Evolutionary conservation across 2,888 invertebrate genomes (phyloP).

Genomic region (Meghimatium bilineatum): DNA sequence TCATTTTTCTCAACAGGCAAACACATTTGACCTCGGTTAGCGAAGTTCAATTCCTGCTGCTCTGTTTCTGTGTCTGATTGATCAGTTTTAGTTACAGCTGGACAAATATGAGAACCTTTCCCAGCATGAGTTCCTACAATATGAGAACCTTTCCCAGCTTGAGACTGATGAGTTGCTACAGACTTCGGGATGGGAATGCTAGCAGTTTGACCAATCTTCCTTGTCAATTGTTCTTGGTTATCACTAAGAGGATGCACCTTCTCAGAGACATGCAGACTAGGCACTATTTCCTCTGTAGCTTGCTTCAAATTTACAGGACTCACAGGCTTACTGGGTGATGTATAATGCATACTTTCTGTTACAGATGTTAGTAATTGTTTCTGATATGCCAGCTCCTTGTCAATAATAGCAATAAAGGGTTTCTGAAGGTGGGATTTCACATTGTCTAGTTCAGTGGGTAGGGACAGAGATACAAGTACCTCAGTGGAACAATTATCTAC

Average conservation of each 20-base stretch:
- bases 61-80: background rate
- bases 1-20: slow-evolving; percentile 45
- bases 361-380: background rate
- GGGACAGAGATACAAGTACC: slow-evolving; percentile 10
- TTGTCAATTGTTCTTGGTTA: background rate
- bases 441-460: background rate
- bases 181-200: background rate
- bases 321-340: background rate
- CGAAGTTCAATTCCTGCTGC: background rate
- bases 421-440: background rate
- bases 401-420: slow-evolving; percentile 39
- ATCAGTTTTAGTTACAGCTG: background rate
- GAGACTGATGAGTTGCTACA: background rate
- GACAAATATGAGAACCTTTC: background rate
- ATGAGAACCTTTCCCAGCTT: background rate
- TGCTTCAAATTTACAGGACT: background rate
- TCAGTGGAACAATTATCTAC: slow-evolving; percentile 18
- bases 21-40: background rate
- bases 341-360: background rate
- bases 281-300: background rate
- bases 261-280: background rate
- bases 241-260: too few relatives aligned
- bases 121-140: too few relatives aligned
- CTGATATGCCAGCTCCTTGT: slow-evolving; percentile 43
- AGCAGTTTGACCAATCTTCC: background rate